Evolutionary conservation across 2,113 vertebrate genomes (phyloP).

Genomic region (Eleginops maclovinus): DNA sequence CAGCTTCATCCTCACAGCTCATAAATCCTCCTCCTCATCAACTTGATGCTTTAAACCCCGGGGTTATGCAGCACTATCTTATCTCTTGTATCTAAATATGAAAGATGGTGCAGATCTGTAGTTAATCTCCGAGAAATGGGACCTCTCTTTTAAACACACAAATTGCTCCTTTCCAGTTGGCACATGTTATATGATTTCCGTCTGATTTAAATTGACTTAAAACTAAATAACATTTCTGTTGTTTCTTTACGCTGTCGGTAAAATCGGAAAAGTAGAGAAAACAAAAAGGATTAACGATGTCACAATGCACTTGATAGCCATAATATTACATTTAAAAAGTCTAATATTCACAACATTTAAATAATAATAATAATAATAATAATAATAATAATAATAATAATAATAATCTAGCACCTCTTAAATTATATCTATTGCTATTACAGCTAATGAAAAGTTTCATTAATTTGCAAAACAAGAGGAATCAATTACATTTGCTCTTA

Average conservation of each 20-base stretch:
- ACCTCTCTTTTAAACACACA: not conserved
- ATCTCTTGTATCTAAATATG: not conserved
- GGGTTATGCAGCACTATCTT: not conserved
- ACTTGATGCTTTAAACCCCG: constrained; percentile 7
- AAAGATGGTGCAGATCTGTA: constrained; percentile 19
- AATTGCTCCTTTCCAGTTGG: not conserved
- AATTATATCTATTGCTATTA: too few species aligned
- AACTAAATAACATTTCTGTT: too few species aligned
- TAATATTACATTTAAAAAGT: too few species aligned
- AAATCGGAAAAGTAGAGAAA: not conserved
- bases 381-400: too few species aligned
- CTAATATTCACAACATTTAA: too few species aligned
- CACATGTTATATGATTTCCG: not conserved
- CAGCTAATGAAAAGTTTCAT: too few species aligned
- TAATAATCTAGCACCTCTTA: too few species aligned
- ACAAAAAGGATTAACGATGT: not conserved
- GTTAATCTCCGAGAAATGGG: not conserved
- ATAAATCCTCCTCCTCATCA: constrained; percentile 26
- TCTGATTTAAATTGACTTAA: not conserved
- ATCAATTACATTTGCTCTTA: too few species aligned
- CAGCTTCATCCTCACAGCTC: constrained; percentile 29
- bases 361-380: too few species aligned
- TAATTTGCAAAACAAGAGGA: too few species aligned
- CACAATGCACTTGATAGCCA: too few species aligned
- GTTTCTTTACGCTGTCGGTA: too few species aligned